Evolutionary conservation across 2,888 invertebrate species (phyloP).

Genomic region (Yponomeuta malinellus): DNA sequence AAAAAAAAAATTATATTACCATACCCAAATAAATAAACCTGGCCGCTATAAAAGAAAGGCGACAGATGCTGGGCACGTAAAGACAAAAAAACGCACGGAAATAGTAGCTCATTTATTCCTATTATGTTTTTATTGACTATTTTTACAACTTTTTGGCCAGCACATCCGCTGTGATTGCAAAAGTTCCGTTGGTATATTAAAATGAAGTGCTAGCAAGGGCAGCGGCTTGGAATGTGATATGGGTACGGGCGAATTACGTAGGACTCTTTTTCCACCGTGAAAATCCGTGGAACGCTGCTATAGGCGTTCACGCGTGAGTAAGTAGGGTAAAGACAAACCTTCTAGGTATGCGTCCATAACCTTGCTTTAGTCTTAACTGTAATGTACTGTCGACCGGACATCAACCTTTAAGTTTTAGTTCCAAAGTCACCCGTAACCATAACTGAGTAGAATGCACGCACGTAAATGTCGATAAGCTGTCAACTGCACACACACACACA

Average conservation of each 20-base stretch:
- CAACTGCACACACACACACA: no score
- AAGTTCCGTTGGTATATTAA: conserved; percentile 13
- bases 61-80: conserved; percentile 10
- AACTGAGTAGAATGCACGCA: no score
- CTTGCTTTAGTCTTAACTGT: no score
- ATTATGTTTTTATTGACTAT: not conserved
- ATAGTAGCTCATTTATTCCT: not conserved
- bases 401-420: no score
- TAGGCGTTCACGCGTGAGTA: conserved; percentile 25
- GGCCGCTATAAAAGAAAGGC: conserved; percentile 12
- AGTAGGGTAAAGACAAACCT: not conserved
- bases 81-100: not conserved
- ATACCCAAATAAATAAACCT: conserved; percentile 10
- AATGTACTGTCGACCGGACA: no score
- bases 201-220: conserved; percentile 15
- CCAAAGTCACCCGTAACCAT: no score
- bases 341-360: not conserved
- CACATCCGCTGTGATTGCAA: not conserved
- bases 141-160: not conserved
- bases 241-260: conserved; percentile 16
- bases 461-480: no score
- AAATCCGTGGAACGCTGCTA: conserved; percentile 22
- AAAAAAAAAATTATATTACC: conserved; percentile 6
- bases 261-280: conserved; percentile 18
- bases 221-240: conserved; percentile 12